Conservation (phyloP, 2,797 vertebrate genomes). For the Megaceryle alcyon region DNA sequence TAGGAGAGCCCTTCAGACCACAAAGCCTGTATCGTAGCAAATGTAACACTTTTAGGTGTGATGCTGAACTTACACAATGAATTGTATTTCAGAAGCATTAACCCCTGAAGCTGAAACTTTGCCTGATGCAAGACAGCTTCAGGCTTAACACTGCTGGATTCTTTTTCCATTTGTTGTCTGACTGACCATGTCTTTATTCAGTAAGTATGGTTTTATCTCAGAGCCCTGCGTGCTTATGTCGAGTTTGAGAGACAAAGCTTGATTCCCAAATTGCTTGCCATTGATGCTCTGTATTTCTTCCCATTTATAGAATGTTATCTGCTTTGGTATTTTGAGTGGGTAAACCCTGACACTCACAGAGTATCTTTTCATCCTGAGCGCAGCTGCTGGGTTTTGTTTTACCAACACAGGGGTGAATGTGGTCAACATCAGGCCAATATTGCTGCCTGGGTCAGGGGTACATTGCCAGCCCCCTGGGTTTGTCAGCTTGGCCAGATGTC, state of each 20-base stretch:
- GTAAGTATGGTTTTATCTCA: neutral
- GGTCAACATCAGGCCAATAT: neutral
- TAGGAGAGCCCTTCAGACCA: neutral
- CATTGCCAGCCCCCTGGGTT: neutral
- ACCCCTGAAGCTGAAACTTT: neutral
- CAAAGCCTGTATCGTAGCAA: neutral
- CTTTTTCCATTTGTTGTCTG: neutral
- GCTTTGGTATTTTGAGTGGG: neutral
- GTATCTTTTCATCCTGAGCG: neutral
- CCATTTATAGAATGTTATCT: neutral
- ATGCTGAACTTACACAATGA: conserved; percentile 1
- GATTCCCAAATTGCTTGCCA: neutral
- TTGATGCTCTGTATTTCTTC: neutral
- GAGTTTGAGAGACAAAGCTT: neutral
- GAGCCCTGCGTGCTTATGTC: neutral
- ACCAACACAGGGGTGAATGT: neutral
- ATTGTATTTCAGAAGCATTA: conserved; percentile 1
- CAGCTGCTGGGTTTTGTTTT: neutral
- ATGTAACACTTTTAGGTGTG: neutral
- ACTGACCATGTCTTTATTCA: neutral
- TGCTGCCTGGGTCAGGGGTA: neutral
- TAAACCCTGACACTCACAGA: neutral
- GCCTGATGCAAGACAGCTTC: neutral
- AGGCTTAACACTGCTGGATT: neutral
- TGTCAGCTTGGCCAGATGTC: neutral